Evolutionary conservation across 2,888 invertebrate genomes (phyloP).

Genomic region (Onthophagus sagittarius): DNA sequence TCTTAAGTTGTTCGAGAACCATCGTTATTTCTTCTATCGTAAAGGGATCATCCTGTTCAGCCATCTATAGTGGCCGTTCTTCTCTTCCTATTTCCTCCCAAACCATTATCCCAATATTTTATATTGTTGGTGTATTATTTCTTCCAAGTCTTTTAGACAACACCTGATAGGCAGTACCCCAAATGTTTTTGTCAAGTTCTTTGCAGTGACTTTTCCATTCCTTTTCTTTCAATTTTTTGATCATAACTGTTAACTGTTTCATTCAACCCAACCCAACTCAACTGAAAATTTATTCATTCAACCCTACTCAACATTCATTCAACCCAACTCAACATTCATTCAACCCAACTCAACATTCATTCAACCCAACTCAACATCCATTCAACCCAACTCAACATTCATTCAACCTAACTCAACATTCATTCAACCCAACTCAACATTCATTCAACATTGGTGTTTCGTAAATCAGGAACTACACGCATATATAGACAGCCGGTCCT

Average conservation of each 20-base stretch:
- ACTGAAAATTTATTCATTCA: too few species aligned
- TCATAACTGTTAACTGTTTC: background rate
- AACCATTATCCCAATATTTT: background rate
- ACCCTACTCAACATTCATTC: too few species aligned
- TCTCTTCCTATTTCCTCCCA: background rate
- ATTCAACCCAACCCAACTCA: too few species aligned
- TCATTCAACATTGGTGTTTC: too few species aligned
- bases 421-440: too few species aligned
- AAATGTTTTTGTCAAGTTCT: conserved; percentile 8
- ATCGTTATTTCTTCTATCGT: background rate
- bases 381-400: too few species aligned
- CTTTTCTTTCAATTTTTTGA: background rate
- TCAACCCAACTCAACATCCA: too few species aligned
- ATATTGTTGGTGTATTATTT: background rate
- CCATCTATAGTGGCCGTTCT: background rate
- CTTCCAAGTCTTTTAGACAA: background rate
- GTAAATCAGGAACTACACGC: too few species aligned
- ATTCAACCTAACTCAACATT: too few species aligned
- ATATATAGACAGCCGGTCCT: too few species aligned
- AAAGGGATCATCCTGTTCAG: background rate
- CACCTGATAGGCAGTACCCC: conserved; percentile 2
- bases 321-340: too few species aligned
- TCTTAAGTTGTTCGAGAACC: background rate
- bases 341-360: too few species aligned
- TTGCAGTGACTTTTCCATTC: conserved; percentile 3